Base-by-base conservation (phyloP, 2,888 invertebrate species). In the Onchidella celtica region DNA sequence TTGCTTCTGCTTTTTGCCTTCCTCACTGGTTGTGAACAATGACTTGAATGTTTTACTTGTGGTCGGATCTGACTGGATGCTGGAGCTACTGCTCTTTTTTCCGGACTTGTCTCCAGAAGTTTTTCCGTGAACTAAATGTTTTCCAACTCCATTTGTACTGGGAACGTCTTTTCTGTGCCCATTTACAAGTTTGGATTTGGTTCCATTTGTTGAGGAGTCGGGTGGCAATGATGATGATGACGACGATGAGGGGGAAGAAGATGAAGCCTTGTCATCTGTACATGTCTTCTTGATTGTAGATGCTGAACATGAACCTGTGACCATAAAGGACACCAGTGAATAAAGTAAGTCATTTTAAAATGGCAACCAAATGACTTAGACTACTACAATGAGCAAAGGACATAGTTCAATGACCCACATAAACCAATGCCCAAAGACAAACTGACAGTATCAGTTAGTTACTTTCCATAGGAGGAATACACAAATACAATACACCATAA, bases 11-110 rank as follows among this genome's bases (percentile, higher is more conserved):
- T 96, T 96, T 89, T 96, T 95, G 79, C 98, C 99, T 78, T 95
- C 96, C 90, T 96, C 95, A 91, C 98, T 98, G 11, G 96, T 95
- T 0, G 98, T 99, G 91, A 99, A 99, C 75, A 99, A 93, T 1
- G 98, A 98, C 93, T 99, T 99, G 92, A 97, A 98, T 0, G 97
- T 97, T 93, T 97, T 96, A 83, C 96, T 96, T 4, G 96, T 96
- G 88, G 96, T 96, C 0, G 98, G 97, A 94, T 99, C 98, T 82
- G 96, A 96, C 0, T 98, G 97, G 47, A 99, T 96, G 75, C 87
- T 68, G 9, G 0, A 4, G 2, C 34, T 14, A 63, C 29, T 27
- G 34, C 73, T 79, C 27, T 68, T 61, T 68, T 81, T 74, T 61
- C 81, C 85, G 86, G 68, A 55, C 83, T 84, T 17, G 9, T 47